A percentile compares a stretch with the other conserved stretches of the same genome.
phyloP scores from a whole-genome alignment of 2,113 vertebrate genomes.

The Marmota flaviventris region DNA sequence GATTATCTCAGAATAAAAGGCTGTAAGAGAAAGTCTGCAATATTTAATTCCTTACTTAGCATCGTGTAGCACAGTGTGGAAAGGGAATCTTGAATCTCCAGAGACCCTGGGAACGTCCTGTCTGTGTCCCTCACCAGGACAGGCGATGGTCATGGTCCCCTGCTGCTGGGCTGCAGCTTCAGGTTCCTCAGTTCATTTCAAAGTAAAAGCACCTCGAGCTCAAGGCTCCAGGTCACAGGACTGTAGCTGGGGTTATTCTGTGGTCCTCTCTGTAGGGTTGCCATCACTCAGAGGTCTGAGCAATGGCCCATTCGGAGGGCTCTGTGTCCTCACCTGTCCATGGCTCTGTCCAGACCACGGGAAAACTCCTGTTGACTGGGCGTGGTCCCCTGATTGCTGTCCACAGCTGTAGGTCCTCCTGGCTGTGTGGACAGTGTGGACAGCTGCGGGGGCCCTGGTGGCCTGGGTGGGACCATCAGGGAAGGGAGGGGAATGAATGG shows the following conservation, averaged over 20 bases:
- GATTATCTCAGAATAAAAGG: background rate
- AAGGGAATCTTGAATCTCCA: background rate
- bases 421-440: background rate
- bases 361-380: background rate
- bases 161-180: background rate
- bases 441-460: rapidly evolving
- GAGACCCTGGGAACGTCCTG: background rate
- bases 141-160: rapidly evolving
- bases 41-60: background rate
- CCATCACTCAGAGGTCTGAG: background rate
- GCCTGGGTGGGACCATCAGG: too few relatives aligned
- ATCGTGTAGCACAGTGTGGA: rapidly evolving
- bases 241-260: background rate
- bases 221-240: background rate
- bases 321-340: rapidly evolving
- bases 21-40: background rate
- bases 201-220: background rate
- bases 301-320: background rate
- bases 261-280: background rate
- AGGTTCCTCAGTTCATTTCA: background rate
- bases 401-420: rapidly evolving
- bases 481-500: too few relatives aligned
- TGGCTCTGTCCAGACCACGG: rapidly evolving
- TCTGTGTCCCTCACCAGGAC: background rate
- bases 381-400: rapidly evolving